Evolutionary conservation across 2,888 invertebrate species (phyloP).

Genomic region (Baccha elongata): DNA sequence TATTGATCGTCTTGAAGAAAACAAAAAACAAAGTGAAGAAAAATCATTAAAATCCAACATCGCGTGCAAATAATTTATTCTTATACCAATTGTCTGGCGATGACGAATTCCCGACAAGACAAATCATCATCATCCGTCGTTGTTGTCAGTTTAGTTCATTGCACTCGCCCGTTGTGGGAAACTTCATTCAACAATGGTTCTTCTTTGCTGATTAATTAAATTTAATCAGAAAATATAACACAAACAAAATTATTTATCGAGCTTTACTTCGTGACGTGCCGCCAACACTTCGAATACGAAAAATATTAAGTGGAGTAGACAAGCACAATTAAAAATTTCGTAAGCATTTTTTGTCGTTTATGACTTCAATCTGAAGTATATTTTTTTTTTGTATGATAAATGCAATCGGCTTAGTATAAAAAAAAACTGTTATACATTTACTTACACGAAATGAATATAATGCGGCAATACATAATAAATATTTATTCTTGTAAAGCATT

Average conservation of each 20-base stretch:
- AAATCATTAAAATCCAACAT: conserved; percentile 52
- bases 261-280: conserved; percentile 55
- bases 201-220: conserved; percentile 63
- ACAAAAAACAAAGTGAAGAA: conserved; percentile 36
- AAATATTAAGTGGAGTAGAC: conserved; percentile 11
- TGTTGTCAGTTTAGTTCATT: conserved; percentile 46
- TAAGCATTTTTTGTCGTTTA: conserved; percentile 45
- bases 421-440: conserved; percentile 12
- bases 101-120: conserved; percentile 19
- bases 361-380: conserved; percentile 39
- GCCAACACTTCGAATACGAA: conserved; percentile 1
- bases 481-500: conserved; percentile 33
- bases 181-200: conserved; percentile 51
- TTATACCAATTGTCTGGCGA: conserved; percentile 50
- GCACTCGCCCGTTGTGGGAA: conserved; percentile 32
- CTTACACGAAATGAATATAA: conserved; percentile 1
- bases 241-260: conserved; percentile 16
- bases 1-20: conserved; percentile 58
- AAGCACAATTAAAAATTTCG: conserved; percentile 40
- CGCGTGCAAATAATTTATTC: conserved; percentile 70
- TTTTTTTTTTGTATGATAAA: conserved; percentile 18
- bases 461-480: conserved; percentile 43
- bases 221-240: conserved; percentile 41
- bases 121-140: conserved; percentile 20
- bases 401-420: conserved; percentile 48